Evolutionary conservation across 2,113 vertebrate genomes (phyloP).

Genomic region (human): GRCh38 chr11:22588001-22588500

Average conservation of each 20-base stretch:
- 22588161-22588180: slow-evolving; percentile 63
- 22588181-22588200: slow-evolving; percentile 67
- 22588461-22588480: background rate
- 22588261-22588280: background rate
- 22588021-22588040: slow-evolving; percentile 59
- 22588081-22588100: slow-evolving; percentile 16
- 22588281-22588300: background rate
- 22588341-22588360: background rate
- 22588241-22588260: background rate
- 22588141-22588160: slow-evolving; percentile 69
- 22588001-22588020: slow-evolving; percentile 42
- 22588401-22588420: background rate
- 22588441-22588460: background rate
- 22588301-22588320: background rate
- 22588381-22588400: background rate
- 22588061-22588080: slow-evolving; percentile 68
- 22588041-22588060: slow-evolving; percentile 53
- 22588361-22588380: background rate
- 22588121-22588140: slow-evolving; percentile 52
- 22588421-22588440: background rate
- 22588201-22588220: slow-evolving; percentile 4
- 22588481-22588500: background rate
- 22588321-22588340: background rate
- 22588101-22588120: slow-evolving; percentile 24
- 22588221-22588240: background rate